A percentile compares a stretch with the other conserved stretches of the same genome.
These are phyloP conservation scores for Cylloceria caligata DNA, from an alignment of 2,888 invertebrate genomes.

Conservation along the genomic window DNA sequence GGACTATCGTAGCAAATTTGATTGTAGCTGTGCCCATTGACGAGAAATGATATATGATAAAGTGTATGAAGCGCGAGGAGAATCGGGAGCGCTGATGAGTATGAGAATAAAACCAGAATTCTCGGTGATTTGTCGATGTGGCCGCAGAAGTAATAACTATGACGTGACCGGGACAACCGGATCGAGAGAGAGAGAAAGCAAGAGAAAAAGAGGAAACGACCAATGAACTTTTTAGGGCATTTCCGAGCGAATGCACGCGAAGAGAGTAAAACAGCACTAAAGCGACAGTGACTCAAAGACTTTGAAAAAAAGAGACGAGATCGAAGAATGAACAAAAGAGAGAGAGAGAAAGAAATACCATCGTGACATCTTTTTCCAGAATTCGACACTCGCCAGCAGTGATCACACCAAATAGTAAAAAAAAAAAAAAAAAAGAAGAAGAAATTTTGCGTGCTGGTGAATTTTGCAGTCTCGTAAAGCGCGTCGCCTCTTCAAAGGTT, in stretches of 20 bases:
- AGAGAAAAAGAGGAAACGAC: constrained; percentile 34
- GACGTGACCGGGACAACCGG: constrained; percentile 30
- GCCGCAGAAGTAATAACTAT: constrained; percentile 4
- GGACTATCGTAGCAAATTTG: neutral
- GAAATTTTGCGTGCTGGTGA: constrained; percentile 8
- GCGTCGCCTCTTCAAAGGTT: neutral
- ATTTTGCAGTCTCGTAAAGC: neutral
- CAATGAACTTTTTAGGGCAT: constrained; percentile 36
- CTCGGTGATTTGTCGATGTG: constrained; percentile 4
- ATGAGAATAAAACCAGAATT: neutral
- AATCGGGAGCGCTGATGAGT: neutral
- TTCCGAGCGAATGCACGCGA: constrained; percentile 5
- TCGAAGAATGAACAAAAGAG: neutral
- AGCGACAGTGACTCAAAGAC: neutral
- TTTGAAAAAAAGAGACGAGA: neutral
- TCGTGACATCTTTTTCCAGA: neutral
- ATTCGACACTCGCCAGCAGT: neutral
- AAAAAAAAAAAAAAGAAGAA: constrained; percentile 5
- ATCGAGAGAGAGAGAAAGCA: too few relatives aligned
- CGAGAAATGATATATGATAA: neutral
- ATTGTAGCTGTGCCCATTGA: neutral
- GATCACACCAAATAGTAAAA: constrained; percentile 35
- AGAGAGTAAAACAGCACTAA: neutral
- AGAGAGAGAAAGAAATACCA: neutral
- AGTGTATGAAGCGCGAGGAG: neutral